Percentiles rank a stretch among this genome's conserved stretches.
Evolutionary conservation across 30 jellyfish, hydroid and myxozoan genomes (phyloP).

Genomic region (Rhopilema esculentum): DNA sequence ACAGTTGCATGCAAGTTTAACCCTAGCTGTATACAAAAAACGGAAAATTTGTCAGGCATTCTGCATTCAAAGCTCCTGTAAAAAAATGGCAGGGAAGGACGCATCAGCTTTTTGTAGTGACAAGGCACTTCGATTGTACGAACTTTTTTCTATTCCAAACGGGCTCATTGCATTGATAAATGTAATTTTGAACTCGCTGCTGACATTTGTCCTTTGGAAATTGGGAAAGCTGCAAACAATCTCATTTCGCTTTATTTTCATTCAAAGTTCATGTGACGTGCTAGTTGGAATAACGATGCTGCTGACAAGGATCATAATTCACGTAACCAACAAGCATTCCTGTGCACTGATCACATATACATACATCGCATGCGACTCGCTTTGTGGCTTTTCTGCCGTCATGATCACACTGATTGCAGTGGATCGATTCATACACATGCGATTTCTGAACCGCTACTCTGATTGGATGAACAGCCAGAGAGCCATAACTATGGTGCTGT

Average conservation of each 20-base stretch:
- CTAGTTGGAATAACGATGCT: constrained; percentile 17
- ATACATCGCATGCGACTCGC: constrained; percentile 24
- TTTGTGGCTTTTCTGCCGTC: constrained; percentile 44
- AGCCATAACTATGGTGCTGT: constrained; percentile 15
- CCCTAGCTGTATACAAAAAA: too few species aligned
- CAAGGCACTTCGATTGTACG: background rate
- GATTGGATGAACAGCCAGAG: constrained; percentile 30
- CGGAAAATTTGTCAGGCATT: too few species aligned
- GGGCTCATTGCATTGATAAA: constrained; percentile 2
- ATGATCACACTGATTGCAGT: constrained; percentile 24
- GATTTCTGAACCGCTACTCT: constrained; percentile 25
- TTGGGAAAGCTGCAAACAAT: constrained; percentile 18
- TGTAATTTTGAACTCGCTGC: constrained; percentile 1
- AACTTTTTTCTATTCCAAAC: background rate
- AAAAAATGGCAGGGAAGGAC: background rate
- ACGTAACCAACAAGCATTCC: background rate
- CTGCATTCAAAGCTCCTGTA: background rate
- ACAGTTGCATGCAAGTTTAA: too few species aligned
- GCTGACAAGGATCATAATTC: background rate
- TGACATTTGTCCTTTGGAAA: constrained; percentile 29
- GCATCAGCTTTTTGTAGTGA: constrained; percentile 23
- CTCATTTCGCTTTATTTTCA: constrained; percentile 28
- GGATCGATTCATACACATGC: constrained; percentile 62
- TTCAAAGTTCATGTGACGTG: constrained; percentile 16
- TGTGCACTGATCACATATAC: constrained; percentile 7